Evolutionary conservation across 1,140 invertebrate genomes (phyloP).

Genomic region (Ostrea denselamellosa): DNA sequence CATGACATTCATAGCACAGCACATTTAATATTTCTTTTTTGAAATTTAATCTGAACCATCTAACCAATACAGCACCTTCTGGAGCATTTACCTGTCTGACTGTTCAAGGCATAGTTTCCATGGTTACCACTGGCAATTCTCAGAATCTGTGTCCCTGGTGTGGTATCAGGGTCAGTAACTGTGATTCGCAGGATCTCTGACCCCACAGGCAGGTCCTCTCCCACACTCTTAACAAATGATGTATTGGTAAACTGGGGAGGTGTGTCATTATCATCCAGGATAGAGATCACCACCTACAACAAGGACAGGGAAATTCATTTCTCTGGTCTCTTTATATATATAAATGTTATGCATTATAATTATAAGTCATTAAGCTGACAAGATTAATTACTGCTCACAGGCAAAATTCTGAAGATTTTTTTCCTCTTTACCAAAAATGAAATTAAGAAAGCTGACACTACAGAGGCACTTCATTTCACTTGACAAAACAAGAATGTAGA

Average conservation of each 20-base stretch:
- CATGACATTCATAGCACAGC: background rate
- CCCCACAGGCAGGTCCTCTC: conserved; percentile 59
- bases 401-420: too few relatives aligned
- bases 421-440: too few relatives aligned
- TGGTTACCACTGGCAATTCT: conserved; percentile 58
- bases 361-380: too few relatives aligned
- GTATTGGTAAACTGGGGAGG: conserved; percentile 71
- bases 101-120: conserved; percentile 57
- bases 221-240: conserved; percentile 63
- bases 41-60: background rate
- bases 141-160: conserved; percentile 56
- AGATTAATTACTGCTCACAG: too few relatives aligned
- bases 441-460: too few relatives aligned
- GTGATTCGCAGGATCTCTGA: conserved; percentile 52
- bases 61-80: background rate
- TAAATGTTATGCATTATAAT: too few relatives aligned
- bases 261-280: conserved; percentile 76
- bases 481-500: too few relatives aligned
- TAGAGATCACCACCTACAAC: conserved; percentile 79
- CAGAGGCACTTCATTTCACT: too few relatives aligned
- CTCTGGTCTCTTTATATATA: too few relatives aligned
- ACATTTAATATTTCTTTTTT: background rate
- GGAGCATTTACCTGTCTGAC: conserved; percentile 60
- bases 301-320: conserved; percentile 4
- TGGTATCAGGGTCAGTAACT: conserved; percentile 65